Base-by-base conservation (phyloP, 2,797 vertebrate genomes). In the Dermochelys coriacea region DNA sequence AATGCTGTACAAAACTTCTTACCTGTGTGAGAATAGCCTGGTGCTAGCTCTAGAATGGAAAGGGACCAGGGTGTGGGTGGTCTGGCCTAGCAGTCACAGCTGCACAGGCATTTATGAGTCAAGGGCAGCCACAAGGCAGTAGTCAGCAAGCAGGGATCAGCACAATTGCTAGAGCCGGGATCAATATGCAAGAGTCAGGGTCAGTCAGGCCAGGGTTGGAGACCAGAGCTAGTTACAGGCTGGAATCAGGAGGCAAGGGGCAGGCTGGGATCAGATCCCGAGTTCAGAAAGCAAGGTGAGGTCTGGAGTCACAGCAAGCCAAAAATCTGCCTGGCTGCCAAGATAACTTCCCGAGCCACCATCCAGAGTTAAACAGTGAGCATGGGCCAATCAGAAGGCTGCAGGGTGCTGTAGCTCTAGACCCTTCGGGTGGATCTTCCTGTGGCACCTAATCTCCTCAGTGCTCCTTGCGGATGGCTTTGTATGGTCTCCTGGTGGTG, bases 21-120 rank as follows among this genome's bases (percentile, higher is more conserved):
- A 4, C 2, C 0, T 6, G 7, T 29, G 57, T 9, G 89, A 86
- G 45, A 81, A 2, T 0, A 49, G 41, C 55, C 5, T 49, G 52
- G 64, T 6, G 8, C 3, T 59, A 27, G 29, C 37, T 87, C 55
- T n/a, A 50, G 54, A 79, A 61, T 18, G 3, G 7, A 84, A 91
- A 95, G 49, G 64, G 19, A 23, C n/a, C n/a, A 41, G 64, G 19
- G 18, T 10, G 9, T 41, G 37, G n/a, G 10, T 18, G 5, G n/a
- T 71, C 64, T 71, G 64, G 64, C 19, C 64, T 71, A 71, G 19
- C 8, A 37, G 64, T 71, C 64, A 37, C n/a, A 71, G 64, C n/a
- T 41, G 9, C 64, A 37, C 19, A 12, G n/a, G 64, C 64, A 11
- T 71, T n/a, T 37, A 41, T 21, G 9, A 41, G 64, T 23, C 64